Evolutionary conservation across 2,113 vertebrate genomes (phyloP).

Genomic region (Hippocampus zosterae): DNA sequence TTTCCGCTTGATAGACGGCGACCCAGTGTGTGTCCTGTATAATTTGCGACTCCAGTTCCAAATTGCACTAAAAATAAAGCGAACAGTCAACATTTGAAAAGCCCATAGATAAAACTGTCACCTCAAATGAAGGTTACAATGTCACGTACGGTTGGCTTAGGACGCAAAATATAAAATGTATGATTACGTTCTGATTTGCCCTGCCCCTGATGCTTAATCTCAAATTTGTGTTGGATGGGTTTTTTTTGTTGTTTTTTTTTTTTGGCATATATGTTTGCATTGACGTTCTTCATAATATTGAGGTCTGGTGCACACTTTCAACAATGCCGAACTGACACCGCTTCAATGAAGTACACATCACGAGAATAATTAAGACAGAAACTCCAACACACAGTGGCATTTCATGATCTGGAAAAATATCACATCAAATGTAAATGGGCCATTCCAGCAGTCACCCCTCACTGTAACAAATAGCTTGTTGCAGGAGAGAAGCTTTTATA

Average conservation of each 20-base stretch:
- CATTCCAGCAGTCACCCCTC: slow-evolving; percentile 52
- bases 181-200: background rate
- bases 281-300: background rate
- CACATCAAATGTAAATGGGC: slow-evolving; percentile 40
- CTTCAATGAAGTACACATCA: background rate
- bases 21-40: too few species aligned
- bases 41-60: background rate
- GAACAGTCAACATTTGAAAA: background rate
- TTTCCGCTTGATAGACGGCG: too few species aligned
- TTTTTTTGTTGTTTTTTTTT: background rate
- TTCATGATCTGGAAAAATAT: slow-evolving; percentile 28
- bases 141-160: background rate
- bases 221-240: background rate
- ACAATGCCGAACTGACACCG: background rate
- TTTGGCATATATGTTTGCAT: background rate
- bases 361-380: background rate
- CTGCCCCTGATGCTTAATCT: background rate
- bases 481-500: slow-evolving; percentile 54
- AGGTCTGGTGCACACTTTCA: background rate
- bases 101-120: background rate
- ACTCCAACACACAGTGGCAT: slow-evolving; percentile 15
- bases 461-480: slow-evolving; percentile 61
- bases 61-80: background rate
- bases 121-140: background rate
- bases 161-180: too few species aligned